Evolutionary conservation across 2,113 vertebrate genomes (phyloP).

Genomic region (Chaetura pelagica): DNA sequence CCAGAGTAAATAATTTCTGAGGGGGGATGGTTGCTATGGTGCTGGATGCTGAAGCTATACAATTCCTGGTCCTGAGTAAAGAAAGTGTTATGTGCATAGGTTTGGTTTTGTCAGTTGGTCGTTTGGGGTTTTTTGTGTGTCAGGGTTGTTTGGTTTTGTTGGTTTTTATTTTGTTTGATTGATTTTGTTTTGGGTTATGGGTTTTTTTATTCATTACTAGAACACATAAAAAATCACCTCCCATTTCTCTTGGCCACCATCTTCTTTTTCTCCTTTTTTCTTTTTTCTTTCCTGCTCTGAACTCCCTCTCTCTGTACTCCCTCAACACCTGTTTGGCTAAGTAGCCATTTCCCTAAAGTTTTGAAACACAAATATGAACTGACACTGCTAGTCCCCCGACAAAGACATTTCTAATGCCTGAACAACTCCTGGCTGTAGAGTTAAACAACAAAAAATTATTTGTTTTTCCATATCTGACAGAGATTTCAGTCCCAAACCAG

Average conservation of each 20-base stretch:
- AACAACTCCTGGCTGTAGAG: slow-evolving; percentile 15
- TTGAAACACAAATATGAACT: slow-evolving; percentile 49
- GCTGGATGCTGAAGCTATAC: neutral
- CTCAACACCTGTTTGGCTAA: slow-evolving; percentile 23
- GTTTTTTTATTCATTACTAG: neutral
- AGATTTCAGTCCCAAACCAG: neutral
- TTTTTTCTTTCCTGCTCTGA: neutral
- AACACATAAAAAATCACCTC: neutral
- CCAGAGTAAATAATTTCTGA: neutral
- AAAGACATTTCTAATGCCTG: slow-evolving; percentile 7
- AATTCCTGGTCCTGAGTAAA: neutral
- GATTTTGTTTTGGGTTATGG: neutral
- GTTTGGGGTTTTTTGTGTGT: neutral
- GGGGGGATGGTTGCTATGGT: neutral
- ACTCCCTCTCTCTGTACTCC: neutral
- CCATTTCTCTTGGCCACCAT: neutral
- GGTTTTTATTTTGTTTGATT: neutral
- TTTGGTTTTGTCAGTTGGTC: neutral
- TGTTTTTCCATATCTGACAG: neutral
- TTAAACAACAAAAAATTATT: neutral
- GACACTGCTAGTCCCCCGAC: slow-evolving; percentile 39
- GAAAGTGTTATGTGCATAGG: neutral
- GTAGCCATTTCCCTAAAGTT: slow-evolving; percentile 10
- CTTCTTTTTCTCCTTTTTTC: neutral
- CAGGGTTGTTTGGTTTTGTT: neutral